Evolutionary conservation across 1,140 invertebrate species (phyloP), one percentile per base, ranked within the genome.

Genomic region (Anastrepha ludens): DNA sequence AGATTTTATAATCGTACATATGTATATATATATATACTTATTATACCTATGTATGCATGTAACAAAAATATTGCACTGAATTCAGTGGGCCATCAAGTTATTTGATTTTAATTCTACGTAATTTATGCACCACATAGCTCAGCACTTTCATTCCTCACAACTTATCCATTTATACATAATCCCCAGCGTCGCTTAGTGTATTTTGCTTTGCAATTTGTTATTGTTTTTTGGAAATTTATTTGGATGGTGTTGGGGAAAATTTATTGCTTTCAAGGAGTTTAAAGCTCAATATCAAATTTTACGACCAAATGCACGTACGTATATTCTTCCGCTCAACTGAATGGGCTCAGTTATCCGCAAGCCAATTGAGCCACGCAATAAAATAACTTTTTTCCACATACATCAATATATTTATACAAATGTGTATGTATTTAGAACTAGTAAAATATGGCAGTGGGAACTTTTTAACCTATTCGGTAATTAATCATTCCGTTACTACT

Each of bases 61-160:
- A 20, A 64, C n/a, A 11, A 67, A 39, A 67, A 67, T 41, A 11
- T 11, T 9, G 3, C 3, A 3, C 20, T 41, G 39, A 67, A 41
- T 41, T 20, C 39, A 20, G 64, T 3, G 11, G 29, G 64, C 11
- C 20, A 67, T 20, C 62, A 13, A 29, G 20, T 64, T 20, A 29
- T 67, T 67, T 67, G 20, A 67, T 67, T 67, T 67, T 29, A 67
- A 67, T 67, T 67, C 39, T 20, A 67, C 29, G 20, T 8, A 67
- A 39, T 67, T 67, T 67, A 67, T 67, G 20, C 64, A 0, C 29
- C 1, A 29, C 64, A 64, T 64, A 64, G n/a, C 20, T 64, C 62
- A 64, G 20, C n/a, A 11, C 20, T 74, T 74, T 44, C 67, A 74
- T n/a, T 44, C 17, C 67, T 74, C 41, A 44, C 39, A 9, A 13